phyloP scores from a whole-genome alignment of 1,140 invertebrate genomes.

The Schlechtendalia chinensis region DNA sequence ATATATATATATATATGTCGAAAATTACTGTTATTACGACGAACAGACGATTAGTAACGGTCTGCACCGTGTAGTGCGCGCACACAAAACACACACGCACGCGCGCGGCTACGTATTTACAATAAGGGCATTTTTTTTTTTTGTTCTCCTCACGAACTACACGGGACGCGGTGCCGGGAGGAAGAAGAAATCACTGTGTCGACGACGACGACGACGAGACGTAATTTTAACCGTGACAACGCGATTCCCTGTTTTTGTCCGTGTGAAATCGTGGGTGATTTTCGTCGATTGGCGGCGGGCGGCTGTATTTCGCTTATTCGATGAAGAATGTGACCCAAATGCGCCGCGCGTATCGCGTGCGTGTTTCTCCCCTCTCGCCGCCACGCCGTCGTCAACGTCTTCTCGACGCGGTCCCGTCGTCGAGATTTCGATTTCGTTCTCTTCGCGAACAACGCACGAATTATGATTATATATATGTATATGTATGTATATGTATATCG shows the following conservation, averaged over 20 bases:
- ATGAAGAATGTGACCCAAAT: constrained; percentile 32
- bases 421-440: constrained; percentile 41
- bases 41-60: constrained; percentile 47
- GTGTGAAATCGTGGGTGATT: constrained; percentile 38
- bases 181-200: background rate
- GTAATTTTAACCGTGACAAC: constrained; percentile 29
- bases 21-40: constrained; percentile 48
- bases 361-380: background rate
- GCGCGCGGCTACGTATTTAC: constrained; percentile 31
- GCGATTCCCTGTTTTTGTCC: constrained; percentile 26
- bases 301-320: background rate
- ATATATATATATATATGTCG: background rate
- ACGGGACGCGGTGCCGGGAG: background rate
- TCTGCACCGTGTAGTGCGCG: background rate
- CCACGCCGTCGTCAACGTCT: background rate
- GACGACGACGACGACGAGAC: background rate
- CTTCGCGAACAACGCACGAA: constrained; percentile 21
- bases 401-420: background rate
- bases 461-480: background rate
- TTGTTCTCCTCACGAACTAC: background rate
- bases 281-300: constrained; percentile 20
- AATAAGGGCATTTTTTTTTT: constrained; percentile 35
- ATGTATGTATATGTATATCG: background rate
- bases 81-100: too few relatives aligned
- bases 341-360: background rate